phyloP scores from a whole-genome alignment of 2,113 vertebrate species.

The Misgurnus anguillicaudatus region DNA sequence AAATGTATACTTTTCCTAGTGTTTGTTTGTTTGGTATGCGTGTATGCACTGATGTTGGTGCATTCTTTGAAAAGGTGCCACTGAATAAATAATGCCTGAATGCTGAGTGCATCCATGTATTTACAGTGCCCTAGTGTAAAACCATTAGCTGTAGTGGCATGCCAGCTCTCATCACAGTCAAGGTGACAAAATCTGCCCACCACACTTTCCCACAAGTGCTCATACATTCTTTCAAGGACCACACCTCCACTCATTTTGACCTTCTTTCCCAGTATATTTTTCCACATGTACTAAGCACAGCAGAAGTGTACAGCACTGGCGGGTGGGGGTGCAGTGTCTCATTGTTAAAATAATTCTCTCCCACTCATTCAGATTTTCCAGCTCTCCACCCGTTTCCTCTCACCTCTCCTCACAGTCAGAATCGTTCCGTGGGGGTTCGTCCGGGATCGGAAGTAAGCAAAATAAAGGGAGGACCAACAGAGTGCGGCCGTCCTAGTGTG shows the following conservation, averaged over 20 bases:
- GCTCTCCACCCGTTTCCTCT: slow-evolving; percentile 46
- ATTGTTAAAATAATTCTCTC: slow-evolving; percentile 50
- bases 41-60: neutral
- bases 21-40: neutral
- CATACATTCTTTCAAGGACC: neutral
- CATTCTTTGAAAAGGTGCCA: slow-evolving; percentile 1
- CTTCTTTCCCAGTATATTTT: slow-evolving; percentile 13
- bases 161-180: slow-evolving; percentile 19
- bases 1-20: no score
- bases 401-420: slow-evolving; percentile 32
- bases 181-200: slow-evolving; percentile 22
- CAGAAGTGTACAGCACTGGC: neutral
- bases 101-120: neutral
- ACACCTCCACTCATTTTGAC: slow-evolving; percentile 28
- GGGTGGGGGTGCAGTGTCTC: slow-evolving; percentile 24
- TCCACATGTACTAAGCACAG: slow-evolving; percentile 35
- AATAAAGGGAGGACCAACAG: slow-evolving; percentile 50
- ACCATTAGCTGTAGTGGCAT: slow-evolving; percentile 3
- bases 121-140: slow-evolving; percentile 18
- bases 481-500: slow-evolving; percentile 16
- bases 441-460: slow-evolving; percentile 27
- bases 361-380: slow-evolving; percentile 45
- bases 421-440: slow-evolving; percentile 41
- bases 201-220: slow-evolving; percentile 11
- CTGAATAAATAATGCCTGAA: slow-evolving; percentile 3